A percentile compares a stretch with the other conserved stretches of the same genome.
phyloP scores from a whole-genome alignment of 2,888 invertebrate genomes.

The Chymomyza caudatula region DNA sequence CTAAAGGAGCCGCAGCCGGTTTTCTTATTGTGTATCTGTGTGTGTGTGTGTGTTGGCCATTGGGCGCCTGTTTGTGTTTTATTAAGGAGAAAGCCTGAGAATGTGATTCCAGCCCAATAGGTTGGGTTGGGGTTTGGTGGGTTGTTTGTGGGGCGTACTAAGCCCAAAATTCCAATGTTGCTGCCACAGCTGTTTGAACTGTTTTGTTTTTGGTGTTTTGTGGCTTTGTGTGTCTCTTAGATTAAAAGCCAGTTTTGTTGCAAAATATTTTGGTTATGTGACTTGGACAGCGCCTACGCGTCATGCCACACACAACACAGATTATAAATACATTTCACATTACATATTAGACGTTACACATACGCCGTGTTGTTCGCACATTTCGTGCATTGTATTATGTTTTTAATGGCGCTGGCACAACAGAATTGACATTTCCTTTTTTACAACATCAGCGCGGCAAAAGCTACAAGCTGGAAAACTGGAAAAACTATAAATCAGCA shows the following conservation, averaged over 20 bases:
- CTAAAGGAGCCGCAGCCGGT: slow-evolving; percentile 19
- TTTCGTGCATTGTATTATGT: slow-evolving; percentile 52
- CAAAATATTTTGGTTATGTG: slow-evolving; percentile 60
- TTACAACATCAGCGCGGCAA: slow-evolving; percentile 61
- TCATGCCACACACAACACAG: background rate
- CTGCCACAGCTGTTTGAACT: background rate
- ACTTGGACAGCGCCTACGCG: slow-evolving; percentile 25
- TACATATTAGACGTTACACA: slow-evolving; percentile 24
- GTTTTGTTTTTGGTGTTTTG: background rate
- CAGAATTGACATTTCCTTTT: slow-evolving; percentile 70
- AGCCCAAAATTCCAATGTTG: background rate
- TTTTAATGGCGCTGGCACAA: slow-evolving; percentile 50
- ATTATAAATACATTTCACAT: background rate
- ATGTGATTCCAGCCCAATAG: slow-evolving; percentile 15
- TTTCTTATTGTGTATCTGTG: background rate
- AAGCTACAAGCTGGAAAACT: slow-evolving; percentile 64
- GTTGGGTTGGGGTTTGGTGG: too few relatives aligned
- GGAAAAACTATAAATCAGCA: slow-evolving; percentile 68
- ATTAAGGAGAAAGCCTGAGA: slow-evolving; percentile 57
- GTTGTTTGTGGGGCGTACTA: background rate
- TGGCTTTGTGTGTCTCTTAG: background rate
- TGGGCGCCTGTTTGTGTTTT: slow-evolving; percentile 1
- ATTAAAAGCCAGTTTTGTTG: slow-evolving; percentile 3
- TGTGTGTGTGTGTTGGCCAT: slow-evolving; percentile 6
- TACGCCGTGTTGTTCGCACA: slow-evolving; percentile 30